Conservation (phyloP, 2,797 vertebrate genomes). For the Vultur gryphus region DNA sequence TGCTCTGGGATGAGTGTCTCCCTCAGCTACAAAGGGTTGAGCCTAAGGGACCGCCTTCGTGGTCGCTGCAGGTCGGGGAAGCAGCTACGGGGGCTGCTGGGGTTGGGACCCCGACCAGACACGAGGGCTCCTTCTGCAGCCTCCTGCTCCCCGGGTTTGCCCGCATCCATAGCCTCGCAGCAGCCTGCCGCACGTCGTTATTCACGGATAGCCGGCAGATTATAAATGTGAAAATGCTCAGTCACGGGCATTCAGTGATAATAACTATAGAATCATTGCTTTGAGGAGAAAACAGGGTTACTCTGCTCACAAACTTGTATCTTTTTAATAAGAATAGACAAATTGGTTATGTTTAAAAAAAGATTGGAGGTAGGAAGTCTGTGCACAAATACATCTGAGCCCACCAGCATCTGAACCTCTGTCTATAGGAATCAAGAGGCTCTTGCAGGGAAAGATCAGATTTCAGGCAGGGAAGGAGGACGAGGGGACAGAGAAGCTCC, state of each 20-base stretch:
- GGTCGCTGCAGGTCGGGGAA: neutral
- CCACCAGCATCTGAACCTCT: neutral
- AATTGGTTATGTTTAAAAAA: neutral
- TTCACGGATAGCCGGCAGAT: neutral
- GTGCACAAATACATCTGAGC: neutral
- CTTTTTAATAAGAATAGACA: neutral
- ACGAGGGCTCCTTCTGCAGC: neutral
- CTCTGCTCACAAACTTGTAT: neutral
- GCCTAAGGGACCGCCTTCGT: accelerated
- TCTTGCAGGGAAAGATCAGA: neutral
- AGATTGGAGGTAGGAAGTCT: neutral
- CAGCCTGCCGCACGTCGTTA: neutral
- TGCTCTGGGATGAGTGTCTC: neutral
- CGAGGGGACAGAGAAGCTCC: neutral
- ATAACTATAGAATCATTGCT: too few relatives aligned
- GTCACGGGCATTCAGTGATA: neutral
- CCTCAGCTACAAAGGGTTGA: neutral
- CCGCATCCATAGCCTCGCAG: accelerated
- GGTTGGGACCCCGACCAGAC: neutral
- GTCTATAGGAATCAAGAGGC: neutral
- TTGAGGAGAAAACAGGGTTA: neutral
- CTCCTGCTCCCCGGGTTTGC: neutral
- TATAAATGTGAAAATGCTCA: neutral
- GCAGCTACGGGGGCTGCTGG: neutral
- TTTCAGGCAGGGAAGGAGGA: neutral